Conservation (phyloP, 2,888 invertebrate genomes). For the Barypeithes pellucidus region DNA sequence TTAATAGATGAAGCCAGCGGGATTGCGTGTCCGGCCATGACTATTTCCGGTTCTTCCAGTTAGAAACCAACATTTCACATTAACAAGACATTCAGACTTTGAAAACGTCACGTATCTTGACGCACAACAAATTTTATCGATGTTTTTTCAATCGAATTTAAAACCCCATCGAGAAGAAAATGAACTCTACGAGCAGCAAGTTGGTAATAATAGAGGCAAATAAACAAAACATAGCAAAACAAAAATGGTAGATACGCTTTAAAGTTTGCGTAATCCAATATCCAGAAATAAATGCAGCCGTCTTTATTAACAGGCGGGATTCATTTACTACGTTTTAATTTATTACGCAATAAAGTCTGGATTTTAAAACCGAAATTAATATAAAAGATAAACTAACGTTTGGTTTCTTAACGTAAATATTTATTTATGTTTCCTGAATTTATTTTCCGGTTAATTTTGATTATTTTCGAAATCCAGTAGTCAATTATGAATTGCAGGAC, state of each 20-base stretch:
- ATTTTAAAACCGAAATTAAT: slow-evolving; percentile 42
- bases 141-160: too few relatives aligned
- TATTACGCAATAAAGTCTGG: slow-evolving; percentile 48
- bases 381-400: slow-evolving; percentile 28
- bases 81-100: too few relatives aligned
- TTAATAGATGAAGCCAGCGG: too few relatives aligned
- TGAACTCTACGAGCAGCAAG: neutral
- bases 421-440: slow-evolving; percentile 20
- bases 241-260: slow-evolving; percentile 35
- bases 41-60: too few relatives aligned
- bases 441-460: neutral
- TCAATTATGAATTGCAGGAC: too few relatives aligned
- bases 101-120: too few relatives aligned
- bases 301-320: slow-evolving; percentile 48
- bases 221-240: slow-evolving; percentile 36
- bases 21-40: too few relatives aligned
- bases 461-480: slow-evolving; percentile 1
- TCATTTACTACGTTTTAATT: slow-evolving; percentile 50
- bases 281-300: slow-evolving; percentile 51
- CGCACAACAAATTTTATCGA: too few relatives aligned
- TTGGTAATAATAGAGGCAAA: slow-evolving; percentile 5
- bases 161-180: neutral
- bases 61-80: too few relatives aligned
- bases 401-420: slow-evolving; percentile 16
- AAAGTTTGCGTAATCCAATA: slow-evolving; percentile 48